Evolutionary conservation across 1,140 invertebrate genomes (phyloP).

Genomic region (Atopsyche davidsoni): DNA sequence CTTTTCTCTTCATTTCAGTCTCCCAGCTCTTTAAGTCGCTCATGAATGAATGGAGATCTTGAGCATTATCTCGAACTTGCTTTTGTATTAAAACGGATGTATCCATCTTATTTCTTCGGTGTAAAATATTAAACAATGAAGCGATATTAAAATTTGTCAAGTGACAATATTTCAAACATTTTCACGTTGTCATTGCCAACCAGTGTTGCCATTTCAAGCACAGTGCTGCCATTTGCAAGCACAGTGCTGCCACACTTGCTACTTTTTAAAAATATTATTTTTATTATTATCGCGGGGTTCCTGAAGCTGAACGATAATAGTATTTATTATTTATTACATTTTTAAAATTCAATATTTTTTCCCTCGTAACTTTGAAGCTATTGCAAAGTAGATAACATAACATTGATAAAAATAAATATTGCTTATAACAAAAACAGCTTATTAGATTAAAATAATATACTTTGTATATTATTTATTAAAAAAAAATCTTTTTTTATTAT

Average conservation of each 20-base stretch:
- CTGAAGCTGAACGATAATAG: background rate
- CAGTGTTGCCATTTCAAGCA: constrained; percentile 9
- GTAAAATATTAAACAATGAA: background rate
- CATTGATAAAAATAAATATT: too few species aligned
- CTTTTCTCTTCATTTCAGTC: constrained; percentile 75
- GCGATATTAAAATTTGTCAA: constrained; percentile 8
- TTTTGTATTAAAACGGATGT: constrained; percentile 54
- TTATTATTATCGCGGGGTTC: background rate
- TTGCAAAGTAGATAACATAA: too few species aligned
- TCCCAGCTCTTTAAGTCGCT: constrained; percentile 79
- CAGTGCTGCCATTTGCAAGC: constrained; percentile 8
- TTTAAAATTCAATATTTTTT: background rate
- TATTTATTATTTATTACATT: background rate
- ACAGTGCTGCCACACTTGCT: background rate
- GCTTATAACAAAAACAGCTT: too few species aligned
- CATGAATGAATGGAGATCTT: constrained; percentile 65
- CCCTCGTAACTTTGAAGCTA: too few species aligned
- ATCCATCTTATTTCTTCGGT: constrained; percentile 34
- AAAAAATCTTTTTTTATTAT: too few species aligned
- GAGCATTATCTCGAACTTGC: constrained; percentile 64
- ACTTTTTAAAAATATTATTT: background rate
- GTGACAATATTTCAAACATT: constrained; percentile 22
- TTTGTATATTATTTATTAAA: too few species aligned
- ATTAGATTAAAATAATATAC: too few species aligned
- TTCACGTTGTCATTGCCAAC: constrained; percentile 26